Evolutionary conservation across 1,140 invertebrate species (phyloP).

Genomic region (Schmidtea mediterranea): DNA sequence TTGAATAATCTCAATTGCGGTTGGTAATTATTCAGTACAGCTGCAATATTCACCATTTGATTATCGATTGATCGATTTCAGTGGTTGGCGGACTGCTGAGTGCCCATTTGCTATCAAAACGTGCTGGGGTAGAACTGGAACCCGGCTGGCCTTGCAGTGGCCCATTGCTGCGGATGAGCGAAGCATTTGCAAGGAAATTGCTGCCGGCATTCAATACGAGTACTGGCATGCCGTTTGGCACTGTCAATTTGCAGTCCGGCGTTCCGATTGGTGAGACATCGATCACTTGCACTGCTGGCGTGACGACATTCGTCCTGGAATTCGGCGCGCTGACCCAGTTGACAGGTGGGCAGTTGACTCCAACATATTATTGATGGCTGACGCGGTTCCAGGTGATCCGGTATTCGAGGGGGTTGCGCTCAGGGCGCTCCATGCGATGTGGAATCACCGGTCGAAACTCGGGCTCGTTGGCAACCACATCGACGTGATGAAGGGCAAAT

Average conservation of each 20-base stretch:
- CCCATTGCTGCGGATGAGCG: constrained; percentile 61
- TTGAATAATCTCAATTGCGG: no score
- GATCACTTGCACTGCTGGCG: constrained; percentile 82
- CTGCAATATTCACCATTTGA: no score
- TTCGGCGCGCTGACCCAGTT: constrained; percentile 75
- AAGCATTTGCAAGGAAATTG: constrained; percentile 63
- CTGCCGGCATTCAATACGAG: constrained; percentile 40
- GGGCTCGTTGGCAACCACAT: constrained; percentile 64
- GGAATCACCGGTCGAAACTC: constrained; percentile 34
- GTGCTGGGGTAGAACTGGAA: constrained; percentile 40
- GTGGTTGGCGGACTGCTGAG: constrained; percentile 81
- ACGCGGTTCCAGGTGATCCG: constrained; percentile 31
- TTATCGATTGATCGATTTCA: no score
- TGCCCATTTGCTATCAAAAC: constrained; percentile 65
- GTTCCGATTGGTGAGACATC: constrained; percentile 76
- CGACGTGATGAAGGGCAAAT: constrained; percentile 67
- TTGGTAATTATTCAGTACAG: no score
- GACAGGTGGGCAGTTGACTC: constrained; percentile 38
- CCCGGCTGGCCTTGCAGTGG: constrained; percentile 89
- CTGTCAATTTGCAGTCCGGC: constrained; percentile 51
- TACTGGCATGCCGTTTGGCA: constrained; percentile 90
- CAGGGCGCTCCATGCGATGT: constrained; percentile 60
- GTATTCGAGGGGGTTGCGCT: constrained; percentile 72
- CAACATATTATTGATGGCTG: no score
- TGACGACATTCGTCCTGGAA: constrained; percentile 85